A percentile compares a stretch with the other conserved stretches of the same genome.
phyloP scores from a whole-genome alignment of 2,888 invertebrate genomes.

The Caenorhabditis angaria region DNA sequence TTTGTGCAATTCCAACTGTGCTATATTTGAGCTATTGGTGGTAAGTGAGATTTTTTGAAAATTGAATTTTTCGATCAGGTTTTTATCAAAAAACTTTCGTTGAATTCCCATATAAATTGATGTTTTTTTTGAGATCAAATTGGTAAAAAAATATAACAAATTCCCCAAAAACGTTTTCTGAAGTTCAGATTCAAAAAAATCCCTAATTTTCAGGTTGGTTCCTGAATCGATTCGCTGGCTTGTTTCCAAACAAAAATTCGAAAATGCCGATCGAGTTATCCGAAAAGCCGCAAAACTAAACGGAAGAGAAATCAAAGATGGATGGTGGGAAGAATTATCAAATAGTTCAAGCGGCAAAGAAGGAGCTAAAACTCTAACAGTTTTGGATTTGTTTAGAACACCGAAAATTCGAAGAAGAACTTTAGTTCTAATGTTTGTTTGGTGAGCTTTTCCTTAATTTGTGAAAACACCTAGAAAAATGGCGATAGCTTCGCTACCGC shows the following conservation, averaged over 20 bases:
- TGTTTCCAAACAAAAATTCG: slow-evolving; percentile 63
- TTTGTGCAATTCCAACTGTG: slow-evolving; percentile 67
- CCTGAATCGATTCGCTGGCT: slow-evolving; percentile 71
- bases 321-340: slow-evolving; percentile 63
- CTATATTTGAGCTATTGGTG: slow-evolving; percentile 71
- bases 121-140: no score
- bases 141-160: no score
- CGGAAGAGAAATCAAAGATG: slow-evolving; percentile 54
- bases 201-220: slow-evolving; percentile 65
- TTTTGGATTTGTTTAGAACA: slow-evolving; percentile 64
- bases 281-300: slow-evolving; percentile 64
- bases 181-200: no score
- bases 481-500: no score
- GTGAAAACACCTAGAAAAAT: no score
- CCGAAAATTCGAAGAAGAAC: slow-evolving; percentile 65
- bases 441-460: no score
- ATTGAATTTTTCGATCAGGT: background rate
- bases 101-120: no score
- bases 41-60: slow-evolving; percentile 66
- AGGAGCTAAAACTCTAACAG: slow-evolving; percentile 12
- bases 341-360: slow-evolving; percentile 19
- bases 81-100: no score
- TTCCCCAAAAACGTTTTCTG: no score
- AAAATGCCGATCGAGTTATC: slow-evolving; percentile 68
- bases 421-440: slow-evolving; percentile 57